These are phyloP conservation scores for Anneissia japonica DNA, from an alignment of 35 echinoderm and acorn worm species.

Conservation along the genomic window DNA sequence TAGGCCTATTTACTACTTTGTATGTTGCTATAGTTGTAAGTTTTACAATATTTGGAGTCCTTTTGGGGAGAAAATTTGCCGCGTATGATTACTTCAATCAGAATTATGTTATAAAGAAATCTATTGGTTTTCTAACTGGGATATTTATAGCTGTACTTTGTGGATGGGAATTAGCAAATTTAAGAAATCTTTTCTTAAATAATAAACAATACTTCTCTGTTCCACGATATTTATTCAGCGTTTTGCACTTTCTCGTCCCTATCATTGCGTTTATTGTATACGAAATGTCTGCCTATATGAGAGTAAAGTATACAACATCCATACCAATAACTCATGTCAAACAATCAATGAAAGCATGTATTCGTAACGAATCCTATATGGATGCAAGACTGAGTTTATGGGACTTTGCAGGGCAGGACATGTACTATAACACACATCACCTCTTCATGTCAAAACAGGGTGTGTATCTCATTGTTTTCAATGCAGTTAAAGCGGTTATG, in stretches of 20 bases:
- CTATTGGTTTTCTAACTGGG: neutral
- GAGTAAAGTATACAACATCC: neutral
- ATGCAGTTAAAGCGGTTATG: neutral
- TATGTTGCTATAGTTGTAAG: neutral
- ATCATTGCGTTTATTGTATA: neutral
- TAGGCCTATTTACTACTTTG: neutral
- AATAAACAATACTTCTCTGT: neutral
- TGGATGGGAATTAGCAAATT: neutral
- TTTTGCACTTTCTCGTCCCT: neutral
- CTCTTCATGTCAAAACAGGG: neutral
- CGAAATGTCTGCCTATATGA: neutral
- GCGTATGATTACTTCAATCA: neutral
- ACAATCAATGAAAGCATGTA: neutral
- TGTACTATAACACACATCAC: constrained; percentile 2
- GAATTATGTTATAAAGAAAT: neutral
- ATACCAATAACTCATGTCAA: neutral
- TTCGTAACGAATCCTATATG: neutral
- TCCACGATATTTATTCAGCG: neutral
- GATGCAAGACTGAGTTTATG: constrained; percentile 1
- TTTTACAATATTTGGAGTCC: neutral
- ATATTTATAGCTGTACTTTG: neutral
- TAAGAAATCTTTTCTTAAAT: no score
- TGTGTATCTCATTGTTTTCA: constrained; percentile 4
- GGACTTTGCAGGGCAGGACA: constrained; percentile 1
- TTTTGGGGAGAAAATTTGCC: neutral